Evolutionary conservation across 2,113 vertebrate genomes (phyloP), one percentile per base, ranked within the genome.

Genomic region (Syngnathus floridae): DNA sequence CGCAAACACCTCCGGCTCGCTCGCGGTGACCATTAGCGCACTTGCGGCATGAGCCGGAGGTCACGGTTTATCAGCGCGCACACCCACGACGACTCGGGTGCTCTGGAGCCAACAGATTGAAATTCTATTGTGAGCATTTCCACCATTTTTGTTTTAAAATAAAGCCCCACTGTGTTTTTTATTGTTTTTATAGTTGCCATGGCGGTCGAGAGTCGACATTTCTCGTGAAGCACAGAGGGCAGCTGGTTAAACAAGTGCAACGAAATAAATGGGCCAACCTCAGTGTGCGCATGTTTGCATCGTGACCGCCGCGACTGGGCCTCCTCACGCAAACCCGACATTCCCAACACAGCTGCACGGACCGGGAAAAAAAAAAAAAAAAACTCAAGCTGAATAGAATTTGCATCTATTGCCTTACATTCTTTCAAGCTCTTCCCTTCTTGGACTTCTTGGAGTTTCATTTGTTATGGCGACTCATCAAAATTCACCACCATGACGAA

Each of bases 51-150:
- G 75, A 80, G 71, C 73, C 66, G 80, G 84, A 88, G 90, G 88
- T 91, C 86, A 89, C 82, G 85, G 87, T 90, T 89, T 91, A 90
- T 90, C 90, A 72, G 62, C 48, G 77, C 81, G 77, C 68, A 68
- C 79, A 76, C 40, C 1, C 40, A 19, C 19, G 26, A 31, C 26
- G 26, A 31, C 26, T 31, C 26, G 26, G 26, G 26, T 26, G 26
- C 26, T 31, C 26, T 31, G 26, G 26, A 31, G 26, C 26, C 26
- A 31, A 31, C 26, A 31, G 26, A 31, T 3, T 3, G 3, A 31
- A 31, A 31, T 43, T 12, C 5, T 36, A 19, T 38, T 21, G 16
- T 38, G 16, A 40, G 16, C 26, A 31, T 37, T 13, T 59, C 14
- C 13, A 14, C 13, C 5, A 1, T 45, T 40, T 60, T 41, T 56